These are phyloP conservation scores for Typhlichthys subterraneus DNA, from an alignment of 2,797 vertebrate genomes.

Conservation along the genomic window DNA sequence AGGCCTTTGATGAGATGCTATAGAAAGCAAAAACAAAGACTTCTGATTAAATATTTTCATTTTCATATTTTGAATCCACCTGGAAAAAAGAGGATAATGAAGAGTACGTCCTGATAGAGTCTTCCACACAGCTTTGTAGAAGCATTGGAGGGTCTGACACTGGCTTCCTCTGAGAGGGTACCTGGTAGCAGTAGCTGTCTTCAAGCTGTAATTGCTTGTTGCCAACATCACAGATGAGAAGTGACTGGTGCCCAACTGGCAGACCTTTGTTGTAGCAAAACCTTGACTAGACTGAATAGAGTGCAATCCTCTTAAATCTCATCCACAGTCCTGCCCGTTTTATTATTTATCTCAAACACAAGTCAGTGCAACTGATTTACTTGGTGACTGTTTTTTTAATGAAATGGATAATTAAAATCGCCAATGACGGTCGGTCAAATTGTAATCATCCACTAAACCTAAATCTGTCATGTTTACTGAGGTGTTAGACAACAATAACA, in stretches of 20 bases:
- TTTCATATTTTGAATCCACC: not conserved
- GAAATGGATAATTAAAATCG: conserved; percentile 24
- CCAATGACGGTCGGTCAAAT: not conserved
- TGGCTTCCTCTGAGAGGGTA: conserved; percentile 55
- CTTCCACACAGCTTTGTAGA: conserved; percentile 12
- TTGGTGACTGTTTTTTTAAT: conserved; percentile 40
- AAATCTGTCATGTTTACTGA: not conserved
- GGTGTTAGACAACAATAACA: not conserved
- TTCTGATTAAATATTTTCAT: no score
- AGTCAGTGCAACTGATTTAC: conserved; percentile 52
- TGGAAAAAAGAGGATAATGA: not conserved
- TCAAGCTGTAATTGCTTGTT: conserved; percentile 33
- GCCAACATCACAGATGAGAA: conserved; percentile 53
- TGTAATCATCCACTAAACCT: not conserved
- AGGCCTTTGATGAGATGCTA: not conserved
- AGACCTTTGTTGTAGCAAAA: conserved; percentile 46
- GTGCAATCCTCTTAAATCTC: conserved; percentile 64
- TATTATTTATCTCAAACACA: conserved; percentile 63
- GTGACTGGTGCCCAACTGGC: conserved; percentile 58
- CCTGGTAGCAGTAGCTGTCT: conserved; percentile 31
- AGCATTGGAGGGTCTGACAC: conserved; percentile 42
- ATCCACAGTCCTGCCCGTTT: conserved; percentile 54
- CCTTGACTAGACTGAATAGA: conserved; percentile 51
- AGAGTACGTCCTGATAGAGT: conserved; percentile 11
- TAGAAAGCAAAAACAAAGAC: not conserved